Conservation (phyloP, 2,113 vertebrate genomes). For the Solea solea region DNA sequence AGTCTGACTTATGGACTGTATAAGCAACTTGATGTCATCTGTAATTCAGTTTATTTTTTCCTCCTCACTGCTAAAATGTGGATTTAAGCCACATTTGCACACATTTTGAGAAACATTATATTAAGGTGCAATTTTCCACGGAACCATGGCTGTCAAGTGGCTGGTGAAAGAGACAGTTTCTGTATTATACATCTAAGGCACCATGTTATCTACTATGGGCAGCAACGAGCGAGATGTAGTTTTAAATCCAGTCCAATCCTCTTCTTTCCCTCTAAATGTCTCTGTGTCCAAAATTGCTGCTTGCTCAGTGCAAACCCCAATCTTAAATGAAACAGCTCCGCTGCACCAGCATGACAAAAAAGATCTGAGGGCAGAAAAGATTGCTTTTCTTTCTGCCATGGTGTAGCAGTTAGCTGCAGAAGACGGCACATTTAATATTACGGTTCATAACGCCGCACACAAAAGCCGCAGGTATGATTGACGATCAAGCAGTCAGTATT, state of each 20-base stretch:
- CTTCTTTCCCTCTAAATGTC: not conserved
- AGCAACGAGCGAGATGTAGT: not conserved
- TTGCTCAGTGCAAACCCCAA: not conserved
- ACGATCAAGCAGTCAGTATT: constrained; percentile 17
- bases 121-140: no score
- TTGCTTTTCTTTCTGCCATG: not conserved
- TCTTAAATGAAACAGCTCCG: no score
- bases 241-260: not conserved
- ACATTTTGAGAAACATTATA: no score
- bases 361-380: not conserved
- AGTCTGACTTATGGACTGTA: no score
- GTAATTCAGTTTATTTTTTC: no score
- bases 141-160: no score
- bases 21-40: no score
- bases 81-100: no score
- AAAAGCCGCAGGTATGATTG: constrained; percentile 12
- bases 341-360: no score
- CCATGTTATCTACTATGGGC: not conserved
- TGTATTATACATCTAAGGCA: not conserved
- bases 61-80: no score
- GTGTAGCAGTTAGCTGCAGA: constrained; percentile 11
- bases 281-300: not conserved
- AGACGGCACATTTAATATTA: constrained; percentile 17
- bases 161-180: no score
- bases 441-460: not conserved